Evolutionary conservation across 2,888 invertebrate species (phyloP), one percentile per base, ranked within the genome.

Genomic region (Aphrophora alni): DNA sequence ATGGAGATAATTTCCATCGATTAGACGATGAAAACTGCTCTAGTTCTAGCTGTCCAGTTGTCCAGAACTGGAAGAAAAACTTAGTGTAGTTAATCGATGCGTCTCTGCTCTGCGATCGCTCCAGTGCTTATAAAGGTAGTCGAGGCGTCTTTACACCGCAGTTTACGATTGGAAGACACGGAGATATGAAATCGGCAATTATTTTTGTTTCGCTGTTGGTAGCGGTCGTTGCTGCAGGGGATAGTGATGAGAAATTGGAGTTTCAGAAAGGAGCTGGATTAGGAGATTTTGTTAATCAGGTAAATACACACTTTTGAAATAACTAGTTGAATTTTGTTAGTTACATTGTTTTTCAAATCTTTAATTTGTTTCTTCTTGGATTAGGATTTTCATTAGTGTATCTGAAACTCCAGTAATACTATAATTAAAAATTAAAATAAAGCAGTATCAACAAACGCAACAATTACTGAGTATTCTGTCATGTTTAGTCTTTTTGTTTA

Each of bases 11-110:
- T 59, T 59, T 21, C 59, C 21, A 2, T 21, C 59, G 59, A 59
- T 59, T 59, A 59, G 59, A 59, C 21, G 59, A 59, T 59, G 59
- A 59, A 44, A 59, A 59, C 59, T 59, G 59, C 59, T 21, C 59
- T 21, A 59, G 59, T 59, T 59, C 59, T 59, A 59, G 21, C 59
- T 59, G 59, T 59, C 59, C 59, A 59, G 59, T 59, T 59, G 59
- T 59, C 59, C 59, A 59, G 59, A 59, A 59, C 59, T 59, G 59
- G 21, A 21, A 59, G 59, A 59, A 59, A 59, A 59, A 59, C 59
- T 59, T 8, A 21, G 21, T 59, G 59, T 59, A 59, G 21, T 59
- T 21, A 59, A 59, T 59, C 59, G 59, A 21, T 8, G 59, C 12
- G n/a, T n/a, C n/a, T n/a, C n/a, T n/a, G 59, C 14, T 21, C 21